phyloP scores from a whole-genome alignment of 2,797 vertebrate genomes.

The Lophotriccus pileatus region DNA sequence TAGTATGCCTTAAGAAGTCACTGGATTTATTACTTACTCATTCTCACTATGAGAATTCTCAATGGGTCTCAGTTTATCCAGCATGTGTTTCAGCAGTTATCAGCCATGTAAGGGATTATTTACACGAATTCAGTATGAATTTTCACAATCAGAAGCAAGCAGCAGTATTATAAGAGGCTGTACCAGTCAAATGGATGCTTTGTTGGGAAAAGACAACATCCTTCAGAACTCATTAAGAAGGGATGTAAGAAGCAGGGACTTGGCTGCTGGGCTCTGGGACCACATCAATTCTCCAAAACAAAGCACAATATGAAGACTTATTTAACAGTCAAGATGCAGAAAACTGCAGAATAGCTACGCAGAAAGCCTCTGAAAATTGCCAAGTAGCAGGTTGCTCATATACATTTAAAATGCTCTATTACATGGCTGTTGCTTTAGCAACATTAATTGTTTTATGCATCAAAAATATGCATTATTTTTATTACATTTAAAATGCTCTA shows the following conservation, averaged over 20 bases:
- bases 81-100: neutral
- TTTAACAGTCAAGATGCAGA: neutral
- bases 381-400: neutral
- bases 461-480: neutral
- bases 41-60: neutral
- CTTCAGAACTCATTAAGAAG: neutral
- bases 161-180: neutral
- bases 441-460: neutral
- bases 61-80: neutral
- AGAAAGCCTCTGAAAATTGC: neutral
- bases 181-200: neutral
- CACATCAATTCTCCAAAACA: neutral
- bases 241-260: neutral
- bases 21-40: neutral
- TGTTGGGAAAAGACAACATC: rapidly evolving
- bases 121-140: neutral
- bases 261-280: neutral
- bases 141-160: neutral
- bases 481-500: neutral
- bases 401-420: neutral
- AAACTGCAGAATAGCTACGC: neutral
- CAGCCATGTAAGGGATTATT: neutral
- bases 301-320: neutral
- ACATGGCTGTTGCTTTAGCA: neutral
- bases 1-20: neutral